Conservation (phyloP, 2,888 invertebrate genomes). For the Eupithecia dodoneata region DNA sequence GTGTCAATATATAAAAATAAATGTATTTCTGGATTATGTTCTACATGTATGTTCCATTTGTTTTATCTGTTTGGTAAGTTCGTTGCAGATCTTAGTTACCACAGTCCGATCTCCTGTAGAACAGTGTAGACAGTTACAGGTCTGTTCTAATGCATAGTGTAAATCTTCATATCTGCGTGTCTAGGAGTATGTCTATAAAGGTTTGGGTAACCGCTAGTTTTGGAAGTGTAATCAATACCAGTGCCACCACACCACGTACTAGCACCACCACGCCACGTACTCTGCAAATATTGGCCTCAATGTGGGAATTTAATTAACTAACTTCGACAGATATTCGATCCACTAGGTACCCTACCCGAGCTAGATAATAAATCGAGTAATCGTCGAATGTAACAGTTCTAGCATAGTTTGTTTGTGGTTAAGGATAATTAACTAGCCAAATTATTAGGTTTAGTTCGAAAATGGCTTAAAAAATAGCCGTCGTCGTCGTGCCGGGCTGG, state of each 20-base stretch:
- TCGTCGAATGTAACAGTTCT: conserved; percentile 22
- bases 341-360: conserved; percentile 24
- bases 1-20: too few species aligned
- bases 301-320: conserved; percentile 36
- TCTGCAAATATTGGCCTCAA: conserved; percentile 33
- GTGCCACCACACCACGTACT: background rate
- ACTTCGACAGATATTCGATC: conserved; percentile 31
- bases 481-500: background rate
- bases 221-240: conserved; percentile 18
- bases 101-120: too few species aligned
- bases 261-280: conserved; percentile 10
- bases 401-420: conserved; percentile 23
- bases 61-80: too few species aligned
- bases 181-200: background rate
- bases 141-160: background rate
- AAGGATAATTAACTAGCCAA: conserved; percentile 1
- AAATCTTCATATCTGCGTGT: background rate
- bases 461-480: background rate
- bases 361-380: conserved; percentile 31
- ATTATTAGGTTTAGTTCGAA: background rate
- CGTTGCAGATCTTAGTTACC: too few species aligned
- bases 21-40: too few species aligned
- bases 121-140: background rate
- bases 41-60: too few species aligned
- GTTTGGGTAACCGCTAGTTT: conserved; percentile 1